These are phyloP conservation scores for Drusus annulatus DNA, from an alignment of 1,140 invertebrate genomes.

Conservation along the genomic window DNA sequence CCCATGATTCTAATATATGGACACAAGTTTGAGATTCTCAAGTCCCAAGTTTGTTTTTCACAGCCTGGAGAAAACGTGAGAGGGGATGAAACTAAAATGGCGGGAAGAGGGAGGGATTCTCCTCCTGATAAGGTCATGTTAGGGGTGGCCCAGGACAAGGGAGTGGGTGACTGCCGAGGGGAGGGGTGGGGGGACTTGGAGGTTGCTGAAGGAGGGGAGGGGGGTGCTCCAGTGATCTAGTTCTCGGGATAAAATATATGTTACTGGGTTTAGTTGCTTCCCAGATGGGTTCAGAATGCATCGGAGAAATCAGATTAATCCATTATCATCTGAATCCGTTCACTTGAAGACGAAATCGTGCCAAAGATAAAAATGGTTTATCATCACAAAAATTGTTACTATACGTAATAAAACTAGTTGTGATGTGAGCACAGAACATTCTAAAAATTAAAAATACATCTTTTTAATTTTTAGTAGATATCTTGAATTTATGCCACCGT, in stretches of 20 bases:
- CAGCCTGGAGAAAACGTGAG: constrained; percentile 5
- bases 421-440: too few species aligned
- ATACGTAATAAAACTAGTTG: too few species aligned
- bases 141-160: constrained; percentile 8
- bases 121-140: constrained; percentile 27
- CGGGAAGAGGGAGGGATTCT: constrained; percentile 3
- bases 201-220: background rate
- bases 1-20: too few species aligned
- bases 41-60: constrained; percentile 15
- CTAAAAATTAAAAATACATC: too few species aligned
- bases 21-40: too few species aligned
- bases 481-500: too few species aligned
- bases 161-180: background rate
- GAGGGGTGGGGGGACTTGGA: background rate
- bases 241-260: constrained; percentile 41
- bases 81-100: constrained; percentile 20
- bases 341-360: too few species aligned
- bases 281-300: background rate
- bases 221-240: constrained; percentile 35
- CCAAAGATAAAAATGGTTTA: too few species aligned
- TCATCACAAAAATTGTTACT: too few species aligned
- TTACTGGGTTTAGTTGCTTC: constrained; percentile 36
- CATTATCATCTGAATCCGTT: too few species aligned
- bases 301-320: too few species aligned
- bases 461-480: too few species aligned